Base-by-base conservation (phyloP, 23 tunicate genomes). In the Botrylloides violaceus region DNA sequence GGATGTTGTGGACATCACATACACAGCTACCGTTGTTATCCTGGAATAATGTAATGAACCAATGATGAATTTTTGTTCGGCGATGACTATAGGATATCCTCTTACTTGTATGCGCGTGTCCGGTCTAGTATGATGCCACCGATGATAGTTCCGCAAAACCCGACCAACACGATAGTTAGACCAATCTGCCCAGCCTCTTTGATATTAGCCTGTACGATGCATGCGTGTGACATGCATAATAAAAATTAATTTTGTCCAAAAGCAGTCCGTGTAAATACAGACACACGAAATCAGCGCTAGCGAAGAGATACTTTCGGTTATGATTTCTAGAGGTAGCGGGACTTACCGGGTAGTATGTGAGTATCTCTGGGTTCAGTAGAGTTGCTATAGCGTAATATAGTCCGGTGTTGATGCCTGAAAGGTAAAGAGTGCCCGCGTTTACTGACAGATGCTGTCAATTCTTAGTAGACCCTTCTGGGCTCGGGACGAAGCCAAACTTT, bases 161-260 rank as follows among this genome's bases (percentile, higher is more conserved):
- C 95, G 43, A 73, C 86, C 70, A 87, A 34, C 20, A 87, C 82
- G 86, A 87, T 80, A 4, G 95, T 81, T 1, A 87, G 75, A 1
- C 95, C 95, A 18, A 87, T 81, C 37, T 81, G 79, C 0, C 95
- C 95, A 3, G 95, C 95, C 7, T 81, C 86, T 4, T 83, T 50
- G 4, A 80, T 57, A 34, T 66, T 80, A n/a, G 71, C 81, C 94
- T 85, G 71, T n/a, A n/a, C n/a, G n/a, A 6, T 9, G n/a, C n/a
- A n/a, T n/a, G n/a, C n/a, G n/a, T n/a, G n/a, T n/a, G n/a, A n/a
- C n/a, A n/a, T n/a, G n/a, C n/a, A n/a, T n/a, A 47, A 47, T 12
- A 12, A n/a, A 7, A 59, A 59, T 7, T 43, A 12, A 22, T n/a
- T n/a, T n/a, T n/a, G n/a, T n/a, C n/a, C n/a, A n/a, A n/a, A n/a